phyloP scores from a whole-genome alignment of 2,113 vertebrate genomes.

The Motacilla tschutschensis region DNA sequence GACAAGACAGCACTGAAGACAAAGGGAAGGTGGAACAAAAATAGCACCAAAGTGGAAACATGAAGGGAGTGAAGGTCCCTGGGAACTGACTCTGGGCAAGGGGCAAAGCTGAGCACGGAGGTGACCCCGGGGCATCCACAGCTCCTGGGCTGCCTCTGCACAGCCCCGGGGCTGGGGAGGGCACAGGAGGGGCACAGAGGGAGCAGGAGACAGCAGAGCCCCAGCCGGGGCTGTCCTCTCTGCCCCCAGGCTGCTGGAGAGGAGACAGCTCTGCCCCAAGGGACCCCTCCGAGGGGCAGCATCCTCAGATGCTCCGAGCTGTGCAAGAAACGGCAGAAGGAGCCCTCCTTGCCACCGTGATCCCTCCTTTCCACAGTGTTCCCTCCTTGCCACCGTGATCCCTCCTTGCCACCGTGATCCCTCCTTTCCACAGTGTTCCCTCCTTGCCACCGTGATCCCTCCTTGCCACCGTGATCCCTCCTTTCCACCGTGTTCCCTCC shows the following conservation, averaged over 20 bases:
- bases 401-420: fast-evolving
- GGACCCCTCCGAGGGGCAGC: neutral
- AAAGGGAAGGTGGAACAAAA: neutral
- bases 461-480: fast-evolving
- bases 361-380: fast-evolving
- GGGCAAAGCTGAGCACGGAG: neutral
- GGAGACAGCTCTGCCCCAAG: neutral
- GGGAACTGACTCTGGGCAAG: fast-evolving
- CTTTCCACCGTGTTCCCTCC: fast-evolving
- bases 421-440: fast-evolving
- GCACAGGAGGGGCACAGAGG: neutral
- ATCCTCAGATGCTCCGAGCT: fast-evolving
- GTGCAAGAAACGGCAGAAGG: fast-evolving
- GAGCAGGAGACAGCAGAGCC: neutral
- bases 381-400: fast-evolving
- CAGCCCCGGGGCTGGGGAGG: fast-evolving
- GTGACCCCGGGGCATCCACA: fast-evolving
- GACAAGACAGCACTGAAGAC: neutral
- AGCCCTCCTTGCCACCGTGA: neutral
- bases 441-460: fast-evolving
- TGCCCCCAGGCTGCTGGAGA: no score
- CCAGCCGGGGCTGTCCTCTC: neutral
- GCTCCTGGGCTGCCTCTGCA: neutral
- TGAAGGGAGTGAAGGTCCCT: neutral
- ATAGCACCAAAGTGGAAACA: neutral